Evolutionary conservation across 2,113 vertebrate species (phyloP).

Genomic region (Neolamprologus toae): DNA sequence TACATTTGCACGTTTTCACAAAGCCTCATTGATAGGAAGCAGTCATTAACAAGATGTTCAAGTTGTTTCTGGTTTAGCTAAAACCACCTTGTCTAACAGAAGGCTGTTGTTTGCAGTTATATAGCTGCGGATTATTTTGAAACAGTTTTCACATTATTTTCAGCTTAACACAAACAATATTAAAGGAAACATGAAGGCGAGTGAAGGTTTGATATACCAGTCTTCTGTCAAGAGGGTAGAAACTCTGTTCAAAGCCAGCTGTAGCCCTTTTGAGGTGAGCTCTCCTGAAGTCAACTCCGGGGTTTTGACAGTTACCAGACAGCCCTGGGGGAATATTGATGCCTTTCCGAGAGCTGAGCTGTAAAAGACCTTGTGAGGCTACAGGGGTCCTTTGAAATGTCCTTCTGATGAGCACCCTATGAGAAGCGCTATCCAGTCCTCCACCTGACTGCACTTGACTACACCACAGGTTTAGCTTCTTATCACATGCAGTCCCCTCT

Average conservation of each 20-base stretch:
- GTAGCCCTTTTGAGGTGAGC: constrained; percentile 10
- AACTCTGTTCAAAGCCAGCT: constrained; percentile 2
- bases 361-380: constrained; percentile 37
- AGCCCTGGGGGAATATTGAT: constrained; percentile 38
- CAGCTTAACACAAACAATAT: neutral
- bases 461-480: constrained; percentile 19
- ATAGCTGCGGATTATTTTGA: neutral
- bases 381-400: constrained; percentile 38
- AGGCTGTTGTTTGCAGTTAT: neutral
- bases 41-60: neutral
- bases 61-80: neutral
- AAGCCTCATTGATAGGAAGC: neutral
- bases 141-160: neutral
- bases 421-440: constrained; percentile 30
- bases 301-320: constrained; percentile 35
- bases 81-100: neutral
- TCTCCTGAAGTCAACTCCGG: constrained; percentile 31
- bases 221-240: neutral
- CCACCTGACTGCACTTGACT: constrained; percentile 27
- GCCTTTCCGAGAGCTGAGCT: constrained; percentile 18
- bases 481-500: neutral
- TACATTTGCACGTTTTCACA: neutral
- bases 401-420: constrained; percentile 37
- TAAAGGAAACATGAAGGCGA: neutral
- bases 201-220: neutral